A percentile compares a stretch with the other conserved stretches of the same genome.
Evolutionary conservation across 1,140 invertebrate genomes (phyloP).

Genomic region (Pseudomyrmex pallidus): DNA sequence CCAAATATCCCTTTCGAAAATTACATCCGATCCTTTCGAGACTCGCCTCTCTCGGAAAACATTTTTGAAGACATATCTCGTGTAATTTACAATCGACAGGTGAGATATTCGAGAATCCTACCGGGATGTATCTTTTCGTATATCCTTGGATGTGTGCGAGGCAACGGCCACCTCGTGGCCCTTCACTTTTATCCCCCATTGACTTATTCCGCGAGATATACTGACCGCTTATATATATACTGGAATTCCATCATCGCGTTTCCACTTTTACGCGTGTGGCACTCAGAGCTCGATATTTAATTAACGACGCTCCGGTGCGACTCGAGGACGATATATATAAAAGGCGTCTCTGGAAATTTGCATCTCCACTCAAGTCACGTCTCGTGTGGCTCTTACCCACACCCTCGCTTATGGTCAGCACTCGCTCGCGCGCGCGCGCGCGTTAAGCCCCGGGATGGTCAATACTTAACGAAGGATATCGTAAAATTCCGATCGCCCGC

Average conservation of each 20-base stretch:
- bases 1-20: too few species aligned
- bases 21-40: too few species aligned
- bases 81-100: constrained; percentile 40
- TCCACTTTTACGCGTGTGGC: constrained; percentile 47
- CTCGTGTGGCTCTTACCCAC: constrained; percentile 19
- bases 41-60: not conserved
- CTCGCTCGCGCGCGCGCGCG: constrained; percentile 6
- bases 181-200: constrained; percentile 15
- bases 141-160: constrained; percentile 26
- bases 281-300: constrained; percentile 54
- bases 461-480: constrained; percentile 55
- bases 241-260: constrained; percentile 53
- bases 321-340: constrained; percentile 50
- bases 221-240: constrained; percentile 20
- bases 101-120: constrained; percentile 40
- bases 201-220: constrained; percentile 55
- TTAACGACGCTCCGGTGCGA: constrained; percentile 45
- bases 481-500: constrained; percentile 58
- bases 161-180: constrained; percentile 10
- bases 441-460: constrained; percentile 34
- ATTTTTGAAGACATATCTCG: constrained; percentile 33
- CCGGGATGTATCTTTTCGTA: constrained; percentile 14
- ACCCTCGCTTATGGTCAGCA: constrained; percentile 46
- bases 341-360: constrained; percentile 56
- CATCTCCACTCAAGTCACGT: constrained; percentile 54